phyloP scores from a whole-genome alignment of 2,797 vertebrate species.

The Cossypha dichroa region DNA sequence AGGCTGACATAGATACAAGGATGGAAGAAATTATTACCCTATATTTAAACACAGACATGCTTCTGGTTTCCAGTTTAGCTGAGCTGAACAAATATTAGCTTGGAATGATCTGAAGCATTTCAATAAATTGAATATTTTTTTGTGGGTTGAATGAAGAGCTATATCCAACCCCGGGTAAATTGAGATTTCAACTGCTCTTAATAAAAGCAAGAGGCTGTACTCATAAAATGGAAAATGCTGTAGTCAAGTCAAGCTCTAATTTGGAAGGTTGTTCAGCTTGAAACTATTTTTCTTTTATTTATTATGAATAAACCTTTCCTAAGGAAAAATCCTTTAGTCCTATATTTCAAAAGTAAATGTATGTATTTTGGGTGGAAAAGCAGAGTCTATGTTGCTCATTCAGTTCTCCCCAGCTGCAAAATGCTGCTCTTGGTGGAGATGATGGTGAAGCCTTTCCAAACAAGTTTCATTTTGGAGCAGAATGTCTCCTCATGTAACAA shows the following conservation, averaged over 20 bases:
- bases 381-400: background rate
- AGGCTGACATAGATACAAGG: constrained; percentile 39
- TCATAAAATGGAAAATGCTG: background rate
- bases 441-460: background rate
- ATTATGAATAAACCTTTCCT: background rate
- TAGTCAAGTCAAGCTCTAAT: background rate
- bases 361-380: background rate
- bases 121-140: background rate
- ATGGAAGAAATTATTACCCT: constrained; percentile 13
- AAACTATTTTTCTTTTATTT: constrained; percentile 24
- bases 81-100: constrained; percentile 27
- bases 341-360: background rate
- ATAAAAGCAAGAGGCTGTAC: constrained; percentile 4
- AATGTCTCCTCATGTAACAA: background rate
- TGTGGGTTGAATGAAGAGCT: background rate
- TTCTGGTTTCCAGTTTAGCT: constrained; percentile 15
- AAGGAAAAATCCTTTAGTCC: background rate
- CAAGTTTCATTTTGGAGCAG: background rate
- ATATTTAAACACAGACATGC: background rate
- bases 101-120: constrained; percentile 9
- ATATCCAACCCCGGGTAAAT: background rate
- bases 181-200: constrained; percentile 24
- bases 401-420: background rate
- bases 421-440: background rate
- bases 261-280: background rate